Evolutionary conservation across 2,797 vertebrate genomes (phyloP), one percentile per base, ranked within the genome.

Genomic region (Lutra lutra): DNA sequence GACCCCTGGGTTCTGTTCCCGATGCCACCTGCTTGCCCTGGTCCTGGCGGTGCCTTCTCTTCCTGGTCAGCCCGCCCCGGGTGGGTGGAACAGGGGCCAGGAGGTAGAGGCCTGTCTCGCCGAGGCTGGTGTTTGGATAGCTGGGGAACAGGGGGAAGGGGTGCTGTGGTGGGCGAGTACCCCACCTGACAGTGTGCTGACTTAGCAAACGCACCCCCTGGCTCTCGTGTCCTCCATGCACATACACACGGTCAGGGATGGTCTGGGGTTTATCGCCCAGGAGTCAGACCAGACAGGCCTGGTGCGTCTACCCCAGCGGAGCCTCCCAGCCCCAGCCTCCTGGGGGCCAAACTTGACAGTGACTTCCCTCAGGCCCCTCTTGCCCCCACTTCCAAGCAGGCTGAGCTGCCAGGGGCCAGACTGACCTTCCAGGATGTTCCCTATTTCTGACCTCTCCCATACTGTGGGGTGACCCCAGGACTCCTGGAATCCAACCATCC

Each of bases 111-210:
- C 5, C 40, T 17, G 14, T 58, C 38, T 14, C 14, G 3, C 46
- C 38, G 18, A 29, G 29, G 25, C 11, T 20, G 54, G 9, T 0
- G 6, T 12, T 18, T 13, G 73, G 43, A 72, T 25, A 21, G 54
- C 91, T 64, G 2, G 0, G 27, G 35, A 56, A 1, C 10, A 13
- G 21, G 40, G 40, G 3, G 62, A 66, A 27, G 66, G 89, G 38
- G 54, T 1, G 13, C 70, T 0, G 0, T 10, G 51, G 62, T 23
- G 56, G 77, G 70, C 0, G 4, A n/a, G 18, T 32, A 27, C 48
- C 40, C 29, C n/a, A 25, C 8, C 56, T 43, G 23, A 32, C 7
- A 0, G 40, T 0, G 0, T 2, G 60, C 6, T 32, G 79, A 29
- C 35, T 17, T 9, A 21, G 54, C 27, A 66, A 6, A 78, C 1